phyloP scores from a whole-genome alignment of 2,888 invertebrate species.

The Nomada ferruginata region DNA sequence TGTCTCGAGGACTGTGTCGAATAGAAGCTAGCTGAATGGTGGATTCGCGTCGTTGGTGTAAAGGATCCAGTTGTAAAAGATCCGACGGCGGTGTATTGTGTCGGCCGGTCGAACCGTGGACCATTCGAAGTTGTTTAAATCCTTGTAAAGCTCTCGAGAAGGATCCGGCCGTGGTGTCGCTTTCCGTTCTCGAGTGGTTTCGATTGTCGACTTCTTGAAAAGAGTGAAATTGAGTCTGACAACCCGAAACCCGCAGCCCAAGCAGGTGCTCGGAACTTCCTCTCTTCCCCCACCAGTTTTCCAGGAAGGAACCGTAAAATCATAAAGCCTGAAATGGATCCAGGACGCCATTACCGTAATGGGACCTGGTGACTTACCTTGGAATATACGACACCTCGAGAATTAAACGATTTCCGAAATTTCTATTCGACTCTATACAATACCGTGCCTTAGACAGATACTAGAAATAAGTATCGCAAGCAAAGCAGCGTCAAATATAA shows the following conservation, averaged over 20 bases:
- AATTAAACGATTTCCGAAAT: neutral
- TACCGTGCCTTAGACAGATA: too few species aligned
- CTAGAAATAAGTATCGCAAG: too few species aligned
- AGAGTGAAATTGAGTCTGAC: constrained; percentile 83
- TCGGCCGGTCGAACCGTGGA: constrained; percentile 37
- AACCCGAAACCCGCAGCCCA: constrained; percentile 58
- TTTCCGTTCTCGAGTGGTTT: constrained; percentile 80
- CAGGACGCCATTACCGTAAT: constrained; percentile 51
- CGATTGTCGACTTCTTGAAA: constrained; percentile 82
- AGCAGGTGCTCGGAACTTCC: constrained; percentile 59
- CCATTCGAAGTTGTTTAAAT: constrained; percentile 82
- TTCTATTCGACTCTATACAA: neutral
- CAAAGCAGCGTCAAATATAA: too few species aligned
- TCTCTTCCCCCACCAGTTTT: constrained; percentile 28
- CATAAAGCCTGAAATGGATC: constrained; percentile 58
- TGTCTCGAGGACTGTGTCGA: constrained; percentile 47
- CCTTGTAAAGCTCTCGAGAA: constrained; percentile 76
- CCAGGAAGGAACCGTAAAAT: constrained; percentile 62
- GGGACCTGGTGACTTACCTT: neutral
- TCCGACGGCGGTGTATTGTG: constrained; percentile 61
- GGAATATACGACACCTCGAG: neutral
- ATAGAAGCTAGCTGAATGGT: constrained; percentile 47
- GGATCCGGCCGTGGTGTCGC: constrained; percentile 78
- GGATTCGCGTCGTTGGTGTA: constrained; percentile 48
- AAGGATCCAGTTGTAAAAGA: constrained; percentile 67